These are phyloP conservation scores for Oreamnos americanus DNA, from an alignment of 2,113 vertebrate genomes.

Conservation along the genomic window DNA sequence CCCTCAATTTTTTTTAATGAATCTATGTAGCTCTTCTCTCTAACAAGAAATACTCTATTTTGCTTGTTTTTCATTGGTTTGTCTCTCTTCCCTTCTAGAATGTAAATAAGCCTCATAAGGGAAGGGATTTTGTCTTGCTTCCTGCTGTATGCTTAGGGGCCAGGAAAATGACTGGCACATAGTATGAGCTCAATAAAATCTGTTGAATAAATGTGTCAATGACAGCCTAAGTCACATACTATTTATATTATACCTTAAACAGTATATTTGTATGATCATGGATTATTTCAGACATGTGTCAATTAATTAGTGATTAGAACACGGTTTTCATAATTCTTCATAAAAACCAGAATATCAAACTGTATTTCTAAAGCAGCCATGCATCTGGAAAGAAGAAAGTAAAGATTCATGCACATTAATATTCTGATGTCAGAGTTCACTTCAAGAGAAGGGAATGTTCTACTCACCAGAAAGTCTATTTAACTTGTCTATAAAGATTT, in stretches of 20 bases:
- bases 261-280: background rate
- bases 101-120: background rate
- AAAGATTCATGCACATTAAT: background rate
- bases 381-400: background rate
- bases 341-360: background rate
- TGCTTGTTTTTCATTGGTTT: background rate
- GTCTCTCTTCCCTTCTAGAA: background rate
- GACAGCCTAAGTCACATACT: background rate
- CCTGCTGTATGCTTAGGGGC: background rate
- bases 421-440: background rate
- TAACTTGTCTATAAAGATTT: constrained; percentile 36
- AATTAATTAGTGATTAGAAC: background rate
- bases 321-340: background rate
- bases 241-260: background rate
- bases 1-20: background rate
- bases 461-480: background rate
- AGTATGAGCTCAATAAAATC: background rate
- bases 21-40: background rate
- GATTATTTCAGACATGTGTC: background rate
- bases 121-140: background rate
- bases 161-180: background rate
- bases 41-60: background rate
- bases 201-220: background rate
- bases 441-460: background rate
- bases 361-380: background rate